Evolutionary conservation across 1,140 invertebrate species (phyloP).

Genomic region (Littorina saxatilis): DNA sequence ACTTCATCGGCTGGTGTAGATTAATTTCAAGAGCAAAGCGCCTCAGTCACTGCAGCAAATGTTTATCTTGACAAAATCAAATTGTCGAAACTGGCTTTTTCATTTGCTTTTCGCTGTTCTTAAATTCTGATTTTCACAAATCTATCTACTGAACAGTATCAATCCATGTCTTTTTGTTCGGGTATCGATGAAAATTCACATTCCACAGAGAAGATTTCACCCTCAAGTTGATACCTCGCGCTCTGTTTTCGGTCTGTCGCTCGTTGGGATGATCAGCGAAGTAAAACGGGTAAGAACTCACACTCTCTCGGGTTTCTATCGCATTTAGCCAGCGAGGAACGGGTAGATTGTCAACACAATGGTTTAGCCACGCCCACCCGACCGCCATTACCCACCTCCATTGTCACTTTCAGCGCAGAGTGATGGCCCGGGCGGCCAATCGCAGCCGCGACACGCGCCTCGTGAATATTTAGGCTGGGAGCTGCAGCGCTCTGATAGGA

Average conservation of each 20-base stretch:
- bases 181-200: too few relatives aligned
- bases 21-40: too few relatives aligned
- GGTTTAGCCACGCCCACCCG: neutral
- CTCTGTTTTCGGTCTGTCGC: neutral
- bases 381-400: neutral
- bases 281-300: neutral
- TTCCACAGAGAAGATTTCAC: too few relatives aligned
- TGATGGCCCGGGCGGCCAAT: constrained; percentile 24
- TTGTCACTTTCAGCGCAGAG: neutral
- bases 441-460: neutral
- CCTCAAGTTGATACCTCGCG: neutral
- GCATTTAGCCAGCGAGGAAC: neutral
- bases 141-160: too few relatives aligned
- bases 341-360: neutral
- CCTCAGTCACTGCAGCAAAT: too few relatives aligned
- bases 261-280: neutral
- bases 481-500: constrained; percentile 24
- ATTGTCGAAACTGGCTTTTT: too few relatives aligned
- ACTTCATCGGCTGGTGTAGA: too few relatives aligned
- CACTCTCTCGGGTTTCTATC: neutral
- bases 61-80: too few relatives aligned
- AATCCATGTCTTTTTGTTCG: too few relatives aligned
- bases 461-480: constrained; percentile 22
- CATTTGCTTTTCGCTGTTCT: too few relatives aligned
- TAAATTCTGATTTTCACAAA: too few relatives aligned